Evolutionary conservation across 2,888 invertebrate species (phyloP), one percentile per base, ranked within the genome.

Genomic region (Rapana venosa): DNA sequence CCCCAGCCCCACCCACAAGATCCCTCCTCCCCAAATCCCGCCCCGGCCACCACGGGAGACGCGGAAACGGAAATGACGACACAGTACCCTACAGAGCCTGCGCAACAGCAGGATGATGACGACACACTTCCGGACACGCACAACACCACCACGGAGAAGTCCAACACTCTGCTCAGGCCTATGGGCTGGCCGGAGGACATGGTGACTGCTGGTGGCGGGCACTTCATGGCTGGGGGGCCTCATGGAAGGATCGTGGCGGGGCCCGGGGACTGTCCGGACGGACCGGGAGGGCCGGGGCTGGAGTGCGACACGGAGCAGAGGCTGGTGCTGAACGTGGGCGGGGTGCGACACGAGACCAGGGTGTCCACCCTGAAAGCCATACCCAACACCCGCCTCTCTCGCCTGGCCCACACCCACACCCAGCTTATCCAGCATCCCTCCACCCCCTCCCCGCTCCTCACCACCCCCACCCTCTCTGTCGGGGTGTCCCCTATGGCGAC

Each of bases 261-360:
- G 17, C 36, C 81, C 26, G 77, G 77, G 20, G 77, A 17, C 30
- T 32, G 77, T 32, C 36, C 47, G 0, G 81, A 32, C 35, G 22
- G 84, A 22, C 35, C 90, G 90, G 70, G 88, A 86, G 85, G 85
- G 58, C 47, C 47, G 13, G 86, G 77, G 6, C 61, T 56, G 61
- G 84, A 89, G n/a, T 86, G 87, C 26, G 93, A 91, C 56, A 93
- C 92, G 15, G 94, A 94, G 84, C 94, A 94, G 89, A 90, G 94
- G 61, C 93, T 96, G 70, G 91, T 95, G 81, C 93, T 96, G 70
- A 96, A 96, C 92, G 96, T 96, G 47, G 96, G 96, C 11, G 96
- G 96, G 17, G 94, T 94, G 8, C 92, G 95, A 11, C 96, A 96
- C 92, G 95, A 96, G 92, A 96, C 95, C n/a, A 94, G 95, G 86